Conservation (phyloP, 2,113 vertebrate genomes). For the Elgaria multicarinata region DNA sequence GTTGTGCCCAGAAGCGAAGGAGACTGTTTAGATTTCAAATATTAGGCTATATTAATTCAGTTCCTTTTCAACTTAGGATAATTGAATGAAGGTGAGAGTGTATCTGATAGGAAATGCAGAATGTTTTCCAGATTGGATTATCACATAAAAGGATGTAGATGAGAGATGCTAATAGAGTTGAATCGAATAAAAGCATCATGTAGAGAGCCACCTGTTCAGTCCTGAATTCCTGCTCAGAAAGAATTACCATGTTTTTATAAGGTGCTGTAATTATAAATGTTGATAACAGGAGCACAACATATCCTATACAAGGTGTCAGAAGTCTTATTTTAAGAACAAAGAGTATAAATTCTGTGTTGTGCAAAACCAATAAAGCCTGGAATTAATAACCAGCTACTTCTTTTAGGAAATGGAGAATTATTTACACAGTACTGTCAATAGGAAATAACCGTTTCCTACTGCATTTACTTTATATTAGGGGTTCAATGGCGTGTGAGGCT, state of each 20-base stretch:
- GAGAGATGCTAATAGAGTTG: slow-evolving; percentile 60
- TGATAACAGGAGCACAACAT: background rate
- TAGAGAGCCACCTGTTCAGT: slow-evolving; percentile 48
- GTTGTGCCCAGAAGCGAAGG: slow-evolving; percentile 29
- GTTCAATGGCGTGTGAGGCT: too few species aligned
- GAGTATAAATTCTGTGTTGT: background rate
- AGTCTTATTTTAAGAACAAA: background rate
- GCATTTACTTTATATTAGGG: background rate
- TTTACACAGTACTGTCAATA: background rate
- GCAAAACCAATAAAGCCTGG: background rate
- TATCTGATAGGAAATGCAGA: slow-evolving; percentile 22
- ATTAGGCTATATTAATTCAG: slow-evolving; percentile 35
- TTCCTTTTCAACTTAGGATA: slow-evolving; percentile 51
- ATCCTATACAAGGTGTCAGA: background rate
- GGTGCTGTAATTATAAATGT: slow-evolving; percentile 53
- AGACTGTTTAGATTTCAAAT: slow-evolving; percentile 38
- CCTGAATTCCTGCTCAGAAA: slow-evolving; percentile 50
- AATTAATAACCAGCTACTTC: background rate
- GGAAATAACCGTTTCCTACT: background rate
- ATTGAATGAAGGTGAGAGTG: background rate
- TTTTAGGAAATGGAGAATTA: background rate
- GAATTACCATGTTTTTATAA: slow-evolving; percentile 29
- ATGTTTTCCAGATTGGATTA: slow-evolving; percentile 17
- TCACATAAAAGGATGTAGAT: slow-evolving; percentile 20
- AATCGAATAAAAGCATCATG: slow-evolving; percentile 59